These are phyloP conservation scores for Pseudomyrmex sp. DNA, from an alignment of 1,140 invertebrate genomes.

Conservation along the genomic window DNA sequence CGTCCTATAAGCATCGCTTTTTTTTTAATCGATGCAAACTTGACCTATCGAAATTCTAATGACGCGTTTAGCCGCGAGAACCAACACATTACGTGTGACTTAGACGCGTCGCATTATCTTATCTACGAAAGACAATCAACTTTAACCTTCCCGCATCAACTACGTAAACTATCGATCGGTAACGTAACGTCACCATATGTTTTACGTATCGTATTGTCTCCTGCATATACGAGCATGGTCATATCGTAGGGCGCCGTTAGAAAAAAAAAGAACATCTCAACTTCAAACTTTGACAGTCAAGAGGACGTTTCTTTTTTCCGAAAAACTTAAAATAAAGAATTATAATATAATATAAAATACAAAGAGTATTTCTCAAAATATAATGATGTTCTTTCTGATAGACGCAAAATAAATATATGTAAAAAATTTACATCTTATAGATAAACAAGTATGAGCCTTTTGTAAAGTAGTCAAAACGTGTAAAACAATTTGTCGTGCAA, in stretches of 20 bases:
- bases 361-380: too few relatives aligned
- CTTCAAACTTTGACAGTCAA: not conserved
- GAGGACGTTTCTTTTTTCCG: not conserved
- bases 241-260: not conserved
- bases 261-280: not conserved
- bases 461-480: too few relatives aligned
- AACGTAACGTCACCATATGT: slow-evolving; percentile 44
- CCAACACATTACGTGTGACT: slow-evolving; percentile 43
- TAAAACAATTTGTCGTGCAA: too few relatives aligned
- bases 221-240: slow-evolving; percentile 69
- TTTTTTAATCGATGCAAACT: not conserved
- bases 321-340: not conserved
- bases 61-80: slow-evolving; percentile 27
- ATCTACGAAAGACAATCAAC: slow-evolving; percentile 62
- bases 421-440: too few relatives aligned
- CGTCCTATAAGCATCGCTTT: not conserved
- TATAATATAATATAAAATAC: too few relatives aligned
- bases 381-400: too few relatives aligned
- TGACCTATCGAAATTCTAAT: slow-evolving; percentile 45
- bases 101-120: slow-evolving; percentile 61
- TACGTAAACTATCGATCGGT: slow-evolving; percentile 51
- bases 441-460: too few relatives aligned
- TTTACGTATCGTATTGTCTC: slow-evolving; percentile 71
- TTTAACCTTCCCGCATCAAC: slow-evolving; percentile 60
- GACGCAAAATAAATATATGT: too few relatives aligned